Evolutionary conservation across 2,113 vertebrate species (phyloP), one percentile per base, ranked within the genome.

Genomic region (Himantopus leucocephalus): DNA sequence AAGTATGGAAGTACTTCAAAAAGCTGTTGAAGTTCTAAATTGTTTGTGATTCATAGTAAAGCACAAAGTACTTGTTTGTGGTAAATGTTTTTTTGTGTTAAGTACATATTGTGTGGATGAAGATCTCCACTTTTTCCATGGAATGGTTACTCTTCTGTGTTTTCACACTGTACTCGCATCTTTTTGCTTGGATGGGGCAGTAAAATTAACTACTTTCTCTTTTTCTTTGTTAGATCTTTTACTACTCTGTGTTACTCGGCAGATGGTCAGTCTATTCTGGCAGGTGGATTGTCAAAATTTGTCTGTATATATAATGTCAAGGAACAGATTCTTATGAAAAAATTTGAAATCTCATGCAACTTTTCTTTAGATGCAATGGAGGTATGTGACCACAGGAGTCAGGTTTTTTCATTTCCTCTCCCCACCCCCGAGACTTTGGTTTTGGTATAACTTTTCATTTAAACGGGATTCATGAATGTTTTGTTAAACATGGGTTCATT

Each of bases 291-390:
- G 95, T 99, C 99, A 89, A 99, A 98, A 94, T 99, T 99, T 39
- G 99, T 99, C 90, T 99, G 99, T 97, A 99, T 99, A 93, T 99
- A 99, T 97, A 99, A 99, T 3, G 64, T 99, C 73, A 97, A 96
- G 45, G 99, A 99, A 94, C 99, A 99, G 97, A 98, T 99, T 92
- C 99, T 99, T 62, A 96, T 99, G 97, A 99, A 99, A 98, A 99
- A 99, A 96, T 99, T 99, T 70, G 99, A 99, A 97, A 99, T 99
- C 91, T 99, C 99, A 22, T 99, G 99, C 97, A 99, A 99, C 97
- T 96, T 99, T 89, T 99, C 99, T 6, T 98, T 99, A 72, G 99
- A 99, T 5, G 99, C 98, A 93, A 99, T 99, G 99, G 99, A 99
- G 99, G 99, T 99, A 96, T 20, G 88, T 88, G 50, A 79, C 13